Base-by-base conservation (phyloP, 2,797 vertebrate genomes). In the Clarias platycephalus region DNA sequence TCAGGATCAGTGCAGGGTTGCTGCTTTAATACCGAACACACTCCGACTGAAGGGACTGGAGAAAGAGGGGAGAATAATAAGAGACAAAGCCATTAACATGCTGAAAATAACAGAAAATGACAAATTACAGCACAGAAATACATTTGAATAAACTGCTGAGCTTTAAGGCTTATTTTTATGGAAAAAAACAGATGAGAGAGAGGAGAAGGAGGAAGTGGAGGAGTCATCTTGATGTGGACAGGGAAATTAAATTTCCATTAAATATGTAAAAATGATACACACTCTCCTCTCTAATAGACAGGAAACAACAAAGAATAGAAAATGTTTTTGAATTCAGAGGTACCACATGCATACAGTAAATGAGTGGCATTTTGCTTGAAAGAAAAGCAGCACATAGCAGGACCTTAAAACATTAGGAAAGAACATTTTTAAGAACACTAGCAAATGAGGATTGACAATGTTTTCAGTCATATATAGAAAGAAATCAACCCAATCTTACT, bases 1-100 rank as follows among this genome's bases (percentile, higher is more conserved):
- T 72, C 87, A 86, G 89, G 85, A 87, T 95, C 94, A 94, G 87
- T 85, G 90, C 84, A 90, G 90, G 37, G 91, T 82, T 83, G 93
- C 90, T 67, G 93, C 93, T 94, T 96, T 96, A 96, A 95, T 96
- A 96, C 91, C 95, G 96, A 94, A 96, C 91, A 93, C 92, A 95
- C 85, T 98, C 96, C 90, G 96, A 96, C 90, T 96, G 96, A 96
- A 98, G 97, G 94, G 97, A 98, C 97, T 98, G 96, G 10, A 90
- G 83, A 20, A 28, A 12, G 18, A 31, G 22, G 10, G 31, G 9
- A 84, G 2, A 60, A 85, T 4, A 66, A 80, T 82, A 82, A 49
- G 75, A 83, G 31, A 83, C 44, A 40, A 72, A 84, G 74, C 31
- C 53, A 84, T 87, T 80, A 86, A 2, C 10, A 83, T 2, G 2